Evolutionary conservation across 2,888 invertebrate genomes (phyloP).

Genomic region (Philhelius pedissequus): DNA sequence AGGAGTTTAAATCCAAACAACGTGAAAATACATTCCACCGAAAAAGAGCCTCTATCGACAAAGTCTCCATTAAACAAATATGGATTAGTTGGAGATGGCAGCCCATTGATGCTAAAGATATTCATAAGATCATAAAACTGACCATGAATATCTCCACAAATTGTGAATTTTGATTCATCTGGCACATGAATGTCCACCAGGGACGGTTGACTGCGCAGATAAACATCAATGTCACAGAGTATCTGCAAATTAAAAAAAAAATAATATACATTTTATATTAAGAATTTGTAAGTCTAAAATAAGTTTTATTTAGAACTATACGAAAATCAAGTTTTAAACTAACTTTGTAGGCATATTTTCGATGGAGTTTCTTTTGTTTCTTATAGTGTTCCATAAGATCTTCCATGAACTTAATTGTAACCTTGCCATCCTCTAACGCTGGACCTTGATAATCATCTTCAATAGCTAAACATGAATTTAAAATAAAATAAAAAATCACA

Average conservation of each 20-base stretch:
- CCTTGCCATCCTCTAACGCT: slow-evolving; percentile 90
- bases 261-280: too few relatives aligned
- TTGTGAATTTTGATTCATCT: slow-evolving; percentile 94
- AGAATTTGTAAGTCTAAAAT: background rate
- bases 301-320: background rate
- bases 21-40: slow-evolving; percentile 99
- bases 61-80: slow-evolving; percentile 99
- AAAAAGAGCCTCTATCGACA: slow-evolving; percentile 99
- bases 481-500: background rate
- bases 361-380: slow-evolving; percentile 94
- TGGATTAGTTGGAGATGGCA: slow-evolving; percentile 95
- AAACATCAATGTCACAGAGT: slow-evolving; percentile 91
- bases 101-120: slow-evolving; percentile 97
- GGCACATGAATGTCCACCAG: slow-evolving; percentile 94
- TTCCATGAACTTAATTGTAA: slow-evolving; percentile 92
- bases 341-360: slow-evolving; percentile 97
- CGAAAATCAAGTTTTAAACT: background rate
- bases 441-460: slow-evolving; percentile 98
- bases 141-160: slow-evolving; percentile 99
- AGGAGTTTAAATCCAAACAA: slow-evolving; percentile 97
- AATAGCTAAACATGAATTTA: slow-evolving; percentile 89
- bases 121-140: slow-evolving; percentile 99
- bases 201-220: slow-evolving; percentile 91
- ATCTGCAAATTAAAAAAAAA: slow-evolving; percentile 82
- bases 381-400: slow-evolving; percentile 94